phyloP scores from a whole-genome alignment of 2,797 vertebrate species.

The Mallotus villosus region DNA sequence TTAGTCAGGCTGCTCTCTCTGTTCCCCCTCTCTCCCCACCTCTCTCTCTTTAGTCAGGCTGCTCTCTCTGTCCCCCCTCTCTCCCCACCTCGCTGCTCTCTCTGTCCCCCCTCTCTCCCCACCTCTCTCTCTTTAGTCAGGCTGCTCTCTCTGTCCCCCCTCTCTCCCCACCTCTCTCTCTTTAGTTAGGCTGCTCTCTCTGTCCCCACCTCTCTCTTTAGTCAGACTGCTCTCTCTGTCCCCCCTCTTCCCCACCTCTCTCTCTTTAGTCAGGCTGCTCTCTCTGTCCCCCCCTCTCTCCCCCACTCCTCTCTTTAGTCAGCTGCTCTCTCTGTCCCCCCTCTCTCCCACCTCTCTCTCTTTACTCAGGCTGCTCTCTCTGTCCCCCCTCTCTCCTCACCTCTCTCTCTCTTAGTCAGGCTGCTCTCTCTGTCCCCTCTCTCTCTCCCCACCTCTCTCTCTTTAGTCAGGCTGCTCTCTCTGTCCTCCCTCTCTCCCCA shows the following conservation, averaged over 20 bases:
- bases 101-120: neutral
- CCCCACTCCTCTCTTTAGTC: neutral
- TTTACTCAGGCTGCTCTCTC: neutral
- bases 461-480: neutral
- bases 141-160: neutral
- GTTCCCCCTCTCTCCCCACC: neutral
- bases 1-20: neutral
- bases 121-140: neutral
- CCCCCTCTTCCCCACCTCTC: neutral
- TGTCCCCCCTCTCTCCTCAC: neutral
- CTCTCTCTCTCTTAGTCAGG: neutral
- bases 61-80: neutral
- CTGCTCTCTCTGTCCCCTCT: neutral
- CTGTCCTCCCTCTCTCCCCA: neutral
- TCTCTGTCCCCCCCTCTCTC: neutral
- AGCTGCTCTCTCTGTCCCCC: neutral
- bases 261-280: neutral
- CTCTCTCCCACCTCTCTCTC: neutral
- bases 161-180: neutral
- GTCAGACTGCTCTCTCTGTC: neutral
- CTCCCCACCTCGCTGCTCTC: neutral
- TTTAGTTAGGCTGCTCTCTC: neutral
- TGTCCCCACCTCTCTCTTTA: neutral
- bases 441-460: neutral
- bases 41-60: neutral